Conservation (phyloP, 1,140 invertebrate species). For the Papilio helenus region DNA sequence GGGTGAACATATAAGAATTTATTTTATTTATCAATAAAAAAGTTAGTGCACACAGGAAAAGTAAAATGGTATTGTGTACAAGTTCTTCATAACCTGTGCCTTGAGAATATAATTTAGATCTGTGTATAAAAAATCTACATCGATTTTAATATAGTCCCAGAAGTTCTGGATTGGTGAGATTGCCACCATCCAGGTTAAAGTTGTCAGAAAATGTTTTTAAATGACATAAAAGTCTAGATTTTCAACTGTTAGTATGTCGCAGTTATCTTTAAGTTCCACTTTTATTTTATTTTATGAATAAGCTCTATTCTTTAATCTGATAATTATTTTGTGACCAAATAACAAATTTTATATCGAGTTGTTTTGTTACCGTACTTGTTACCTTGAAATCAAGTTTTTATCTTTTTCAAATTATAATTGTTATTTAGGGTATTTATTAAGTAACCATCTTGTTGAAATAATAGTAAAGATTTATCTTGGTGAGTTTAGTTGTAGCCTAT, state of each 20-base stretch:
- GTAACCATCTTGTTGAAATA: not conserved
- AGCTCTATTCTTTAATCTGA: too few relatives aligned
- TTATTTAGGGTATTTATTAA: not conserved
- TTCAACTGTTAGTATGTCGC: too few relatives aligned
- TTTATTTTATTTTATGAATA: too few relatives aligned
- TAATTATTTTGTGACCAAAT: conserved; percentile 3
- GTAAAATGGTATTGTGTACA: not conserved
- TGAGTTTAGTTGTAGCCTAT: not conserved
- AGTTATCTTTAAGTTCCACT: too few relatives aligned
- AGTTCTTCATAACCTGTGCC: not conserved
- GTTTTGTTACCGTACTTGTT: not conserved
- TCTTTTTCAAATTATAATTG: not conserved
- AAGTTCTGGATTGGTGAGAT: not conserved
- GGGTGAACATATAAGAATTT: not conserved
- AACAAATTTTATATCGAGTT: not conserved
- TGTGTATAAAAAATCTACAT: not conserved
- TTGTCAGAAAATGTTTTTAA: not conserved
- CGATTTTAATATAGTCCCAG: not conserved
- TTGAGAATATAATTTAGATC: not conserved
- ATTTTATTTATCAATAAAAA: not conserved
- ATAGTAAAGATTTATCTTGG: not conserved
- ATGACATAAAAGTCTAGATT: too few relatives aligned
- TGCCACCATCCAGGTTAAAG: not conserved
- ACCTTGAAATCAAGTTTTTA: not conserved
- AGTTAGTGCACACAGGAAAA: not conserved